Conservation (phyloP, 1,140 invertebrate genomes). For the Pygmarrhopalites habei region DNA sequence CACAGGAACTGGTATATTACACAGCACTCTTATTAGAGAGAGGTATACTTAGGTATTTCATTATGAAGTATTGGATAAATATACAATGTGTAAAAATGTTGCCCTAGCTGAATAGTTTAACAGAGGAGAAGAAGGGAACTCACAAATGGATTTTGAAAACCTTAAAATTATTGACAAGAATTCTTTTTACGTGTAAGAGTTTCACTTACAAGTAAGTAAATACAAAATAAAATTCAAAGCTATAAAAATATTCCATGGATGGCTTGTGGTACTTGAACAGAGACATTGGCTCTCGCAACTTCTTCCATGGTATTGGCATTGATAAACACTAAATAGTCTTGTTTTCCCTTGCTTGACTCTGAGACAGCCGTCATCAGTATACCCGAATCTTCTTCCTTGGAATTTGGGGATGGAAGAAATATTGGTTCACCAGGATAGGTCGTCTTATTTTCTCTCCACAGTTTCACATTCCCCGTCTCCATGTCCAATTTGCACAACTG, state of each 20-base stretch:
- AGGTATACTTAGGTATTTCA: no score
- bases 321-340: conserved; percentile 45
- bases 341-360: conserved; percentile 34
- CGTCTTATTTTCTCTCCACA: conserved; percentile 42
- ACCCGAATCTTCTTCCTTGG: conserved; percentile 43
- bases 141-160: no score
- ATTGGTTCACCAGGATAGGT: conserved; percentile 43
- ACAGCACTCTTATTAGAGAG: no score
- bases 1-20: no score
- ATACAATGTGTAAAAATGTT: no score
- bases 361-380: conserved; percentile 38
- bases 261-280: conserved; percentile 42
- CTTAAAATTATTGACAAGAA: no score
- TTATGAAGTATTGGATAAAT: no score
- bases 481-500: conserved; percentile 45
- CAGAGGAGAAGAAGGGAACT: no score
- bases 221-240: no score
- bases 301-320: conserved; percentile 45
- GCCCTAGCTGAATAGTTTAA: no score
- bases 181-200: no score
- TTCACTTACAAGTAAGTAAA: no score
- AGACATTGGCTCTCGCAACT: conserved; percentile 43
- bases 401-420: conserved; percentile 42
- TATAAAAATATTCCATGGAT: conserved; percentile 45
- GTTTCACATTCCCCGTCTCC: conserved; percentile 39